Evolutionary conservation across 2,113 vertebrate genomes (phyloP), one percentile per base, ranked within the genome.

Genomic region (Tympanuchus pallidicinctus): DNA sequence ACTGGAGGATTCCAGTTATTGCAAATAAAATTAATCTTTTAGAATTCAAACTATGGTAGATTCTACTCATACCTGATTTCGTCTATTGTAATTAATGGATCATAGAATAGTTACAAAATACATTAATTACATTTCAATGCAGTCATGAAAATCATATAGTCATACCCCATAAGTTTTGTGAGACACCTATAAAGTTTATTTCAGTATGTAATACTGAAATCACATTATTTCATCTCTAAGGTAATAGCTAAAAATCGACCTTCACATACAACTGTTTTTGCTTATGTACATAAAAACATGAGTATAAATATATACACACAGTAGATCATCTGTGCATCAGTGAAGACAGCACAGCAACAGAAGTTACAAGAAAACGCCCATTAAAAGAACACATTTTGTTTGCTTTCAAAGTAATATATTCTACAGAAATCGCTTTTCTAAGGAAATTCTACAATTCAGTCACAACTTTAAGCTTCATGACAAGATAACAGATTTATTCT

Each of bases 81-180:
- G 67, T 60, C 69, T 63, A 36, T 30, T 88, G 54, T 40, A 91
- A 95, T 59, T 94, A 94, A 92, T 50, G 65, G 57, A 71, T 89
- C 73, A 90, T 28, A 84, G 86, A 91, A 73, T 36, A 90, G 83
- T 83, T 83, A 93, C 75, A 84, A 86, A 95, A 95, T 27, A 88
- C 73, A 71, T 75, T 78, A 91, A 91, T 71, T 70, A 61, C 22
- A 69, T 89, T 93, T 86, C 75, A 88, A 86, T 59, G 73, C 9
- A 81, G 70, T 50, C 77, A 65, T 72, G 42, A 86, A 82, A 92
- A 81, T 75, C 71, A 80, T 63, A 91, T 81, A 57, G 64, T 83
- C 36, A 43, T 20, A 93, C 21, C 12, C 47, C 47, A 48, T 48
- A 21, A 48, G 47, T 48, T 48, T 24, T 22, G 22, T 50, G 12